Base-by-base conservation (phyloP, 2,888 invertebrate genomes). In the Omphaloscelis lunosa region DNA sequence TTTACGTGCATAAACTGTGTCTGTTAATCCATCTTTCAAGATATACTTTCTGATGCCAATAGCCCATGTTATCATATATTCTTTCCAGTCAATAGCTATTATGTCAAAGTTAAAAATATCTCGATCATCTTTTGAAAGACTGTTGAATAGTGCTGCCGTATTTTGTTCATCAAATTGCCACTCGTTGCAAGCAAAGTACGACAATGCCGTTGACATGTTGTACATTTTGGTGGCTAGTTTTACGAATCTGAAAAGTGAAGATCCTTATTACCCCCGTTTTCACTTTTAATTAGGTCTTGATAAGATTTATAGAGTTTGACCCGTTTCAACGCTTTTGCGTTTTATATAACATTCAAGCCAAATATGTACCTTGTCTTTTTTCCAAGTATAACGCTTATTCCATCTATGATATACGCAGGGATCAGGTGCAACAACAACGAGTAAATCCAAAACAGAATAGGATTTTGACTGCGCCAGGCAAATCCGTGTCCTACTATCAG, bases 141-240 rank as follows among this genome's bases (percentile, higher is more conserved):
- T 82, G 9, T 45, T 15, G n/a, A 58, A 59, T 15, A 78, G 34
- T 23, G 17, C 20, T 23, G 9, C 63, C 2, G 78, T 78, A 2
- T 82, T 78, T 65, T 23, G 4, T 5, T 82, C 58, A 5, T 78
- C 76, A 34, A 78, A 78, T 0, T 81, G 51, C 78, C 78, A 78
- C 1, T 65, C 20, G 9, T 78, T 20, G 20, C 5, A n/a, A 2
- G 0, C 0, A 34, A 73, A 78, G 23, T 39, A 63, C 9, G 63
- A 27, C 0, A 78, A 11, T 0, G 17, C 2, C 34, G 34, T 34
- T 34, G 34, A 34, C 34, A 34, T 34, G 34, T 34, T 34, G 34
- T 34, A 34, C 51, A 75, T 45, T 59, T 41, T 78, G 0, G 2
- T 51, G 7, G 82, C 75, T 27, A 53, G 51, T 65, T 75, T 78